These are phyloP conservation scores for Nipponia nippon DNA, from an alignment of 2,113 vertebrate genomes.

Conservation along the genomic window DNA sequence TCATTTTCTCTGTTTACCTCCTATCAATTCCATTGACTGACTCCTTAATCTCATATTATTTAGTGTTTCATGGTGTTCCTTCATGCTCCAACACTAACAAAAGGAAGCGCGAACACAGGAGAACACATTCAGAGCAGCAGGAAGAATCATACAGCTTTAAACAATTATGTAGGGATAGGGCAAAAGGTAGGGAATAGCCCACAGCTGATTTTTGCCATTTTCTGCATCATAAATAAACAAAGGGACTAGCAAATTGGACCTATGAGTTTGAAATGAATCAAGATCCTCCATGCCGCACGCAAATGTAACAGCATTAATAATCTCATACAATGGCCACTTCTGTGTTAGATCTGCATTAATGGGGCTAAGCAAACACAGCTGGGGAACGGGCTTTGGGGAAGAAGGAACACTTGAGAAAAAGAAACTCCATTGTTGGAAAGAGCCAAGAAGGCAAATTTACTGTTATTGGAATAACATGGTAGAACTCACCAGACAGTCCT, in stretches of 20 bases:
- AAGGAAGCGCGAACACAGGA: background rate
- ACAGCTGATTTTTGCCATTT: background rate
- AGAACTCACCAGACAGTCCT: background rate
- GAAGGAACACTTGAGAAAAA: background rate
- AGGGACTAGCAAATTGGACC: background rate
- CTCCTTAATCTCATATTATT: background rate
- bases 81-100: background rate
- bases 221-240: background rate
- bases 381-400: background rate
- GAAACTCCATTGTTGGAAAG: background rate
- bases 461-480: background rate
- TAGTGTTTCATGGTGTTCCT: background rate
- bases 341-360: background rate
- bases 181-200: background rate
- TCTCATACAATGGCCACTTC: background rate
- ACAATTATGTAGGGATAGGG: background rate
- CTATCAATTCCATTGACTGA: background rate
- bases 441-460: background rate
- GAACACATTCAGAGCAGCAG: background rate
- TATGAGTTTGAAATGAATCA: background rate
- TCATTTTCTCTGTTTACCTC: background rate
- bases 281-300: background rate
- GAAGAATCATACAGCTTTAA: background rate
- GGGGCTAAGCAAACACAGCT: constrained; percentile 11
- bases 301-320: background rate